Conservation (phyloP, 2,888 invertebrate species). For the Thera britannica region DNA sequence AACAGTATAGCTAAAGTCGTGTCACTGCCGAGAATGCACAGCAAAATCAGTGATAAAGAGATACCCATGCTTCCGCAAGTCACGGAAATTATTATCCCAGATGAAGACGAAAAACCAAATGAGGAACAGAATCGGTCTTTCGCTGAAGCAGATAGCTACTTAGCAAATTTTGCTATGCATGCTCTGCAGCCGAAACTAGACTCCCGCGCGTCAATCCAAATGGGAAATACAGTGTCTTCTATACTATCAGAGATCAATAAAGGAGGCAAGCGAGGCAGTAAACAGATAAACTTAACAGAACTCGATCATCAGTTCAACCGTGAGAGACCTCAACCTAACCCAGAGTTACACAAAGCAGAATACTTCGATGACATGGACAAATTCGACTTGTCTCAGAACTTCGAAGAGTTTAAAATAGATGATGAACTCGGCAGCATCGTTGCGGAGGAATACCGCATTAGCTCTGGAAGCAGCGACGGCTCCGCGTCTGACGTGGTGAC, state of each 20-base stretch:
- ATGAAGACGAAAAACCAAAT: constrained; percentile 82
- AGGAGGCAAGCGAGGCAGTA: constrained; percentile 74
- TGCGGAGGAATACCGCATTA: constrained; percentile 81
- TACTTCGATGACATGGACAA: constrained; percentile 84
- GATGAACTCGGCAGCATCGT: constrained; percentile 86
- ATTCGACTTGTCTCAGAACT: constrained; percentile 90
- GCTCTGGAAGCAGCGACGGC: constrained; percentile 80
- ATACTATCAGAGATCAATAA: constrained; percentile 85
- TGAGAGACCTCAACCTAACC: constrained; percentile 59
- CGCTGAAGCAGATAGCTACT: constrained; percentile 71
- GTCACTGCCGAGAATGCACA: constrained; percentile 75
- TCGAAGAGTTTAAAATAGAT: constrained; percentile 92
- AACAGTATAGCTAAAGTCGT: constrained; percentile 79
- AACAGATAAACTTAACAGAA: constrained; percentile 77
- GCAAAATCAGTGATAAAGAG: constrained; percentile 83
- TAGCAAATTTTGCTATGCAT: constrained; percentile 72
- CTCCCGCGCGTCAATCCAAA: constrained; percentile 83
- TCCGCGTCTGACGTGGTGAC: constrained; percentile 75
- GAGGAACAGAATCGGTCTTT: constrained; percentile 68
- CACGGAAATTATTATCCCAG: constrained; percentile 89
- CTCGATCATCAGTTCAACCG: constrained; percentile 77
- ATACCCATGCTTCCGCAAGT: constrained; percentile 91
- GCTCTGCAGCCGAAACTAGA: constrained; percentile 77
- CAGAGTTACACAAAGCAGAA: constrained; percentile 73
- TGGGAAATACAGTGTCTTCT: constrained; percentile 86